Evolutionary conservation across 2,888 invertebrate genomes (phyloP), one percentile per base, ranked within the genome.

Genomic region (Steinernema scapterisci): DNA sequence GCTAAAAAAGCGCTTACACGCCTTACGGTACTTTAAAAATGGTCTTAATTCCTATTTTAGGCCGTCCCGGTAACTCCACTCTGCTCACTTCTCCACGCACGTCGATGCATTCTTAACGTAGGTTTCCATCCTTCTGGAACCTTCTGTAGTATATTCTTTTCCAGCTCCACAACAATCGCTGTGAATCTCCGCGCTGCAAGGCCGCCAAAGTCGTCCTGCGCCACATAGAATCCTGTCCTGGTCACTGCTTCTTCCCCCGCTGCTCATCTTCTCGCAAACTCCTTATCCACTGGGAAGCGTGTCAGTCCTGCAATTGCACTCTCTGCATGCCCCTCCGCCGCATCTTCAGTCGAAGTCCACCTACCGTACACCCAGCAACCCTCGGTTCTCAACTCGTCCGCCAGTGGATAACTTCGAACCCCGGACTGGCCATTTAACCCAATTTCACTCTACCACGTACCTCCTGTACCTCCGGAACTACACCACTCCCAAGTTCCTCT

Each of bases 391-490:
- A 63, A 25, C 16, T 63, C 16, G 63, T 63, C 27, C 63, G 27
- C 31, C 63, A 63, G 63, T 63, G 63, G 63, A 63, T 63, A 3
- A 25, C 27, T 31, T 63, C 63, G 25, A 63, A 25, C 38, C 31
- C 63, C 31, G 63, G 63, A 13, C n/a, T 63, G 31, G 63, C 63
- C 63, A 63, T 63, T 31, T 63, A 27, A 31, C 63, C 31, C n/a
- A n/a, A n/a, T n/a, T n/a, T n/a, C n/a, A n/a, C n/a, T n/a, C n/a
- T n/a, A n/a, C n/a, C n/a, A n/a, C n/a, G n/a, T n/a, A n/a, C n/a
- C n/a, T n/a, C n/a, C n/a, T n/a, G n/a, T n/a, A n/a, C n/a, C n/a
- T n/a, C n/a, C n/a, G n/a, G n/a, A n/a, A n/a, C n/a, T n/a, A n/a
- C n/a, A n/a, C n/a, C 5, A 48, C 48, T 48, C 48, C 48, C 19